Base-by-base conservation (phyloP, 2,113 vertebrate species). In the Noturus placidus region DNA sequence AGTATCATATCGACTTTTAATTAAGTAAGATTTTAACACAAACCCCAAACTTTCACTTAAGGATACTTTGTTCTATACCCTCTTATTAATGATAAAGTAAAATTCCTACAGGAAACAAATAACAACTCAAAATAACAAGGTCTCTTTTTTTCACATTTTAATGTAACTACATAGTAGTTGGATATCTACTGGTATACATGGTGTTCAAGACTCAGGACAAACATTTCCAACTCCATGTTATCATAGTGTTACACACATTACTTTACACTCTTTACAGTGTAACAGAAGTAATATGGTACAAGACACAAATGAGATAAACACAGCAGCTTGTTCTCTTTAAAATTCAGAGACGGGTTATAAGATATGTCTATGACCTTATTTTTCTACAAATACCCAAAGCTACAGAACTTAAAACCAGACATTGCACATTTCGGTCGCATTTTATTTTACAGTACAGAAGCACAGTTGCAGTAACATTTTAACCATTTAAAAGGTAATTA, bases 161-260 rank as follows among this genome's bases (percentile, higher is more conserved):
- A 91, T 93, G 89, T 92, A 96, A 95, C 95, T 96, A 96, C 95
- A 95, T 92, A 95, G 95, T 95, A 96, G 95, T 94, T 94, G 91
- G 86, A 93, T 91, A 92, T 90, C 93, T 94, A 87, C 70, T 90
- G 87, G 92, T 94, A 93, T 93, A 92, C 92, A 93, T 93, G 91
- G 69, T 87, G 80, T 89, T 89, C 90, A 83, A 85, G 79, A 91
- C 87, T 81, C 30, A 83, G 69, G 83, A 83, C 81, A 86, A 84
- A 91, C 86, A 87, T 76, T 86, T 38, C 87, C 30, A 86, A 88
- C 84, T 80, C 38, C 88, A 88, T 80, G 72, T 57, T 83, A 86
- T 82, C 84, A 85, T 90, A 63, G 67, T 86, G 83, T 70, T 86
- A 87, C 84, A 89, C 83, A 77, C 6, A 88, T 52, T 65, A 83